Base-by-base conservation (phyloP, 1,140 invertebrate genomes). In the Littorina saxatilis region DNA sequence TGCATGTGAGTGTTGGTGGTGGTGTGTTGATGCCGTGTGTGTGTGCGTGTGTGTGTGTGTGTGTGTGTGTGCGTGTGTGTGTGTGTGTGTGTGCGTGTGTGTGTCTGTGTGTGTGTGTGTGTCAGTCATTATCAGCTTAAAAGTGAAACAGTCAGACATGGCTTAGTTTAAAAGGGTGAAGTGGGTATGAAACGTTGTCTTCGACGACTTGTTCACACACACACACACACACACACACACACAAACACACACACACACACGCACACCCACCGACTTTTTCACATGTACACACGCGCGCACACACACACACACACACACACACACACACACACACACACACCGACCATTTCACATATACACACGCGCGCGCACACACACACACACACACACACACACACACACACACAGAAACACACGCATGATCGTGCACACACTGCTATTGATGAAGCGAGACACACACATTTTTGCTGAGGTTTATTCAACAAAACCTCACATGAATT, bases 151-250 rank as follows among this genome's bases (percentile, higher is more conserved):
- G 15, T 4, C 55, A 58, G 4, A 58, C 55, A 58, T 50, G 20
- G 9, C 9, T 20, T 50, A 20, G 47, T 50, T 11, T 20, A 50
- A 9, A 11, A 50, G 9, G 9, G 20, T 11, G 9, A 50, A 9
- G 20, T 20, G 47, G 9, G 47, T 20, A 20, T 20, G 47, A 9
- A 20, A 9, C 9, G 9, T 11, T 20, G 20, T 20, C 9, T 20
- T 11, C 47, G 20, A 9, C 9, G 9, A 20, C 47, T 11, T 20
- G 20, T 50, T 11, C 55, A 58, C 55, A 27, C 55, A 58, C 55
- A 58, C 55, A 27, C 55, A 58, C 55, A 58, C 55, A 58, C 55
- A 58, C 55, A 58, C 55, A 58, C 55, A 58, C 55, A 58, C 55
- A 58, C 55, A 58, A 9, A 58, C 55, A 27, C 55, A 58, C 55